Evolutionary conservation across 2,888 invertebrate genomes (phyloP).

Genomic region (Cephus pygmeus): DNA sequence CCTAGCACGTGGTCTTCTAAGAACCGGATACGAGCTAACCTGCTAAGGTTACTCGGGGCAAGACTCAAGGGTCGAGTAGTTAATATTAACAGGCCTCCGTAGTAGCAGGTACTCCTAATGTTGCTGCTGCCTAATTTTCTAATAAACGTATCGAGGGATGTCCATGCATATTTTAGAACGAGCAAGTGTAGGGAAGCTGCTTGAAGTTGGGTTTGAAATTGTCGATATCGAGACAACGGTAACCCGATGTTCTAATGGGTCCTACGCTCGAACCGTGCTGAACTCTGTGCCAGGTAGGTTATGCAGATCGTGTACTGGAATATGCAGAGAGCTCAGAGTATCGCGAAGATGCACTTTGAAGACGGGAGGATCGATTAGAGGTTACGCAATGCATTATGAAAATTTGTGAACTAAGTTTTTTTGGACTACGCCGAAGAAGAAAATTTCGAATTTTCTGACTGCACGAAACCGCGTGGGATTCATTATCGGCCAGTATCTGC

Average conservation of each 20-base stretch:
- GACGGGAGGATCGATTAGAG: background rate
- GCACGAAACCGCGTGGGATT: background rate
- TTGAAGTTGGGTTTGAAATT: background rate
- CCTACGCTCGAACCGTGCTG: background rate
- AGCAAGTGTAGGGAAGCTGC: conserved; percentile 14
- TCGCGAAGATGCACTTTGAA: background rate
- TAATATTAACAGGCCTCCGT: conserved; percentile 58
- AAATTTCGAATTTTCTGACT: background rate
- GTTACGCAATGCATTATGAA: background rate
- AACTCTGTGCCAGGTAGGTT: background rate
- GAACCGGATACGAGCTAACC: background rate
- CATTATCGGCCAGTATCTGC: background rate
- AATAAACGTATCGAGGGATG: conserved; percentile 54
- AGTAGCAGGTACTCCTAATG: conserved; percentile 42
- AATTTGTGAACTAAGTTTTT: background rate
- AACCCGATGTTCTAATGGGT: background rate
- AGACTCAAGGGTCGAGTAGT: conserved; percentile 46
- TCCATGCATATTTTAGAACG: conserved; percentile 56
- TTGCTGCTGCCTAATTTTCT: conserved; percentile 59
- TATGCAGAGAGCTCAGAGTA: background rate
- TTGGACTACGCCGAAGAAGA: background rate
- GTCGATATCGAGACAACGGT: conserved; percentile 15
- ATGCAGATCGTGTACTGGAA: background rate
- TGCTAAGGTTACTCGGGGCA: conserved; percentile 33
- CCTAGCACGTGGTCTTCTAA: background rate